phyloP scores from a whole-genome alignment of 2,113 vertebrate genomes.

The Pitta sordida region DNA sequence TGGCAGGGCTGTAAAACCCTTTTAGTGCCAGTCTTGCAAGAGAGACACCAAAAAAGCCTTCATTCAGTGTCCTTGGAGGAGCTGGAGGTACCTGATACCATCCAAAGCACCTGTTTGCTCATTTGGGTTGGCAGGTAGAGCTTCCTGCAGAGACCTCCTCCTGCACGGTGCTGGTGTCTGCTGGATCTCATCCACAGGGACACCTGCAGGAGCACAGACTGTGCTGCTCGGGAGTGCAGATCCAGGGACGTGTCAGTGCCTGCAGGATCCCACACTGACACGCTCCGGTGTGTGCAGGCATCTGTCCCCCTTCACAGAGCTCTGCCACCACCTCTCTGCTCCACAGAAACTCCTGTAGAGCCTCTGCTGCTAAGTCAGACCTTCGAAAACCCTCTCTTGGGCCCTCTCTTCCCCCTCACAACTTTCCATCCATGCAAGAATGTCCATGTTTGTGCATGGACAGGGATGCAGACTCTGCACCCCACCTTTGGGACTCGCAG shows the following conservation, averaged over 20 bases:
- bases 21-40: not conserved
- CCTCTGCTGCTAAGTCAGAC: not conserved
- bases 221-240: fast-evolving
- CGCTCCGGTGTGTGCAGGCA: not conserved
- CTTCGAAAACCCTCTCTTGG: not conserved
- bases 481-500: not conserved
- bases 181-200: not conserved
- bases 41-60: not conserved
- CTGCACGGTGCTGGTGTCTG: not conserved
- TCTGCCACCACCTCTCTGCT: not conserved
- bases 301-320: not conserved
- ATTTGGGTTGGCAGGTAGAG: not conserved
- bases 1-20: not conserved
- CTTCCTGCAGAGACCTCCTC: not conserved
- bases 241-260: not conserved
- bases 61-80: not conserved
- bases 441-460: fast-evolving
- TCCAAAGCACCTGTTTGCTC: not conserved
- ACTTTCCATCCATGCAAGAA: fast-evolving
- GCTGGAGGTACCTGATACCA: not conserved
- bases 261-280: not conserved
- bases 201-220: not conserved
- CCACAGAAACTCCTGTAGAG: not conserved
- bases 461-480: fast-evolving
- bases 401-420: not conserved